Evolutionary conservation across 2,113 vertebrate species (phyloP).

Genomic region (Varanus komodoensis): DNA sequence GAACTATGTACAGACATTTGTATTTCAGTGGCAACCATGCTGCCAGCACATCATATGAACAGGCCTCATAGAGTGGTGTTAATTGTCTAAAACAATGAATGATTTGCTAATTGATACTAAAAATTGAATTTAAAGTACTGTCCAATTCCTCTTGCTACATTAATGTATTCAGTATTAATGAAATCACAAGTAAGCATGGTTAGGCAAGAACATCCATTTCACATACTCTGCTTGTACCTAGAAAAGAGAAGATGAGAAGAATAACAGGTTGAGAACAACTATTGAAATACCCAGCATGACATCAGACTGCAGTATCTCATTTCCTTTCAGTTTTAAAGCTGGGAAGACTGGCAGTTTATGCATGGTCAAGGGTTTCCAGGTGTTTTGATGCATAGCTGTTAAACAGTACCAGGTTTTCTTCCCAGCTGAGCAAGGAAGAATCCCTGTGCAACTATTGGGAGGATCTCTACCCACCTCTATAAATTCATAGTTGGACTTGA

Average conservation of each 20-base stretch:
- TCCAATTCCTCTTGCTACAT: not conserved
- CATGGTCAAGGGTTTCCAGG: too few relatives aligned
- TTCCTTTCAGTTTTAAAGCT: not conserved
- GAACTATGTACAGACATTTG: not conserved
- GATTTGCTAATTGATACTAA: not conserved
- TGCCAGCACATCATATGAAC: not conserved
- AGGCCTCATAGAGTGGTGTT: not conserved
- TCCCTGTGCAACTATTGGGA: not conserved
- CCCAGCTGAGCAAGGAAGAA: not conserved
- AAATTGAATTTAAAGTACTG: not conserved
- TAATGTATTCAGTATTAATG: not conserved
- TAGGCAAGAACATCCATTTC: not conserved
- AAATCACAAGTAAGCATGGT: not conserved
- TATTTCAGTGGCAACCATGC: not conserved
- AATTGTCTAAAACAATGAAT: conserved; percentile 1
- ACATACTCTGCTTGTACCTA: not conserved
- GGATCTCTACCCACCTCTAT: not conserved
- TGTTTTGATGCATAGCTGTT: not conserved
- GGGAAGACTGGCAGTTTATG: not conserved
- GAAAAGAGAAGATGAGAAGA: not conserved
- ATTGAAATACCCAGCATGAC: not conserved
- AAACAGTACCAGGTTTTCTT: not conserved
- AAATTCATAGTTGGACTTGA: not conserved
- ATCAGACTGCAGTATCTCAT: too few relatives aligned
- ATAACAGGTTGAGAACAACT: not conserved